These are phyloP conservation scores for Mya arenaria DNA, from an alignment of 1,140 invertebrate species.

Conservation along the genomic window DNA sequence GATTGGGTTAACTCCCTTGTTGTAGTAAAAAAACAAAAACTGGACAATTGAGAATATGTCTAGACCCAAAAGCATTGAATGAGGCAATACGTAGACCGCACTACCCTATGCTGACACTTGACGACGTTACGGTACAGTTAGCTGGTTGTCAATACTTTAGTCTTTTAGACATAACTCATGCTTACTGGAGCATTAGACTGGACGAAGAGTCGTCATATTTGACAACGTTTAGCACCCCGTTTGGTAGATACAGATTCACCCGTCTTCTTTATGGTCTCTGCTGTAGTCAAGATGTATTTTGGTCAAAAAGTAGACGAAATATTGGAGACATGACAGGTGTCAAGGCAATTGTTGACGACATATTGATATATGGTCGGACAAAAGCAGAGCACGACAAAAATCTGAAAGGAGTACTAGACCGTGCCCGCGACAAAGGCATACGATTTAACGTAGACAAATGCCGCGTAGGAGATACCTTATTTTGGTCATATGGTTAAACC, in stretches of 20 bases:
- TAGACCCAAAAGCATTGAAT: slow-evolving; percentile 83
- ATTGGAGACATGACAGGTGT: slow-evolving; percentile 73
- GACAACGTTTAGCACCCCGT: slow-evolving; percentile 74
- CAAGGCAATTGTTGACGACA: slow-evolving; percentile 77
- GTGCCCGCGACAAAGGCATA: slow-evolving; percentile 73
- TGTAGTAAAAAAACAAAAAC: slow-evolving; percentile 52
- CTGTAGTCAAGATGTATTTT: slow-evolving; percentile 72
- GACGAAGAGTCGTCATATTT: slow-evolving; percentile 68
- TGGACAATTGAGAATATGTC: slow-evolving; percentile 81
- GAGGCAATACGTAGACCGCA: slow-evolving; percentile 76
- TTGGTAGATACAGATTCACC: slow-evolving; percentile 73
- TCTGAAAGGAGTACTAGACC: slow-evolving; percentile 74
- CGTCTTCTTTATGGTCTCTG: slow-evolving; percentile 75
- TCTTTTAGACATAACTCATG: slow-evolving; percentile 59
- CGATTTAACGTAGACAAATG: slow-evolving; percentile 74
- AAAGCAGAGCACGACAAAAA: slow-evolving; percentile 72
- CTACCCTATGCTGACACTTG: slow-evolving; percentile 53
- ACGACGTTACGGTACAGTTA: slow-evolving; percentile 53
- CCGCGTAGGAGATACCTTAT: slow-evolving; percentile 65
- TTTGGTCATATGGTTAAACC: slow-evolving; percentile 64
- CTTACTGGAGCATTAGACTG: slow-evolving; percentile 81
- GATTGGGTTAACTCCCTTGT: slow-evolving; percentile 61
- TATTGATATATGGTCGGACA: slow-evolving; percentile 68
- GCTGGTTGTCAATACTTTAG: slow-evolving; percentile 43
- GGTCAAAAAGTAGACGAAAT: slow-evolving; percentile 71